Conservation (phyloP, 2,888 invertebrate genomes). For the Quadroppia sp. region DNA sequence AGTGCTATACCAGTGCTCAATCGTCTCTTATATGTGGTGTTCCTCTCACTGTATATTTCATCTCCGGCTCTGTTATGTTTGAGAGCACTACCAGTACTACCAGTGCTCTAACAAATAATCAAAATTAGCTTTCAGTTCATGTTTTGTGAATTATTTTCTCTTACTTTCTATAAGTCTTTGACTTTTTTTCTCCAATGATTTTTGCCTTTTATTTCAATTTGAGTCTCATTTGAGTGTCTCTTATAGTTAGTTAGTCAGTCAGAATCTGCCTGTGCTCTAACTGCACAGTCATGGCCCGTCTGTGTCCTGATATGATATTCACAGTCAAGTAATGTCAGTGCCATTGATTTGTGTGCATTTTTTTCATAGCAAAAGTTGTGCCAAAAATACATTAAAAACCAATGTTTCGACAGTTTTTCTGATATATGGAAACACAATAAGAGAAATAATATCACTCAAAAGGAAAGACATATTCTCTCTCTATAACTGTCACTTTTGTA, state of each 20-base stretch:
- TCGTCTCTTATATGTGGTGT: background rate
- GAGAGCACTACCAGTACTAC: background rate
- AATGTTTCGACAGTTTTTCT: slow-evolving; percentile 12
- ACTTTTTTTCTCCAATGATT: too few relatives aligned
- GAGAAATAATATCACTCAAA: background rate
- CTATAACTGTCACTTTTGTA: background rate
- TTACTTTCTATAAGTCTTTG: background rate
- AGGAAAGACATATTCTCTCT: background rate
- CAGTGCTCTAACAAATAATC: too few relatives aligned
- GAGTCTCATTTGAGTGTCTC: background rate
- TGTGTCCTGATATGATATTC: too few relatives aligned
- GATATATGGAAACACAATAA: background rate
- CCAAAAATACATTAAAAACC: slow-evolving; percentile 23
- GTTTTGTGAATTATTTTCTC: slow-evolving; percentile 3
- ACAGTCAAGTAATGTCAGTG: too few relatives aligned
- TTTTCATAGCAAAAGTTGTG: background rate
- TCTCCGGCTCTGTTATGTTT: background rate
- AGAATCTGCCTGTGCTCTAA: background rate
- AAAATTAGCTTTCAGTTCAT: slow-evolving; percentile 16
- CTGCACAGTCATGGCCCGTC: background rate
- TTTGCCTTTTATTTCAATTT: slow-evolving; percentile 8
- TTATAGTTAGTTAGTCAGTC: background rate
- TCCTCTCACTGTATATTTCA: background rate
- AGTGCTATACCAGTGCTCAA: background rate
- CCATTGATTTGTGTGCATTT: background rate